A percentile compares a stretch with the other conserved stretches of the same genome.
These are phyloP conservation scores for Frieseomelitta varia DNA, from an alignment of 1,140 invertebrate species.

Conservation along the genomic window DNA sequence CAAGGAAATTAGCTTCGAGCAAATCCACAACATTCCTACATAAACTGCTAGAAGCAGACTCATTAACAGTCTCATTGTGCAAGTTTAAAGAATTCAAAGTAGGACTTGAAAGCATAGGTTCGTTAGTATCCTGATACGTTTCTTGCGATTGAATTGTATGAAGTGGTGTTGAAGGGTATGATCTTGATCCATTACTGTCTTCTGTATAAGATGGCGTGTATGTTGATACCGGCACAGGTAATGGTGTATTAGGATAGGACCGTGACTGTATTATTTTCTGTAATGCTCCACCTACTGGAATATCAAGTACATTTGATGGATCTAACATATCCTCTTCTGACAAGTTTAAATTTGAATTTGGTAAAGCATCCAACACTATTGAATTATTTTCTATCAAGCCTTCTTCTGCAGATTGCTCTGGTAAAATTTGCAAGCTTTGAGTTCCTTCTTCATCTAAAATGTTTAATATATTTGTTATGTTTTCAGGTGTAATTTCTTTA, in stretches of 20 bases:
- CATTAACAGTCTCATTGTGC: conserved; percentile 58
- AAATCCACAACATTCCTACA: conserved; percentile 77
- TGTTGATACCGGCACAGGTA: conserved; percentile 70
- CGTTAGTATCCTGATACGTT: conserved; percentile 74
- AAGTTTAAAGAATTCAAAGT: conserved; percentile 78
- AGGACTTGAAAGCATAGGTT: conserved; percentile 80
- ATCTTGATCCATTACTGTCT: conserved; percentile 77
- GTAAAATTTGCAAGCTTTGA: conserved; percentile 69
- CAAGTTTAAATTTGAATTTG: conserved; percentile 68
- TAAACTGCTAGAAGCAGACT: conserved; percentile 52
- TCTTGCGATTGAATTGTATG: conserved; percentile 72
- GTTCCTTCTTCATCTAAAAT: conserved; percentile 75
- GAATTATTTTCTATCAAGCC: conserved; percentile 63
- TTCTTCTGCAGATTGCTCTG: conserved; percentile 67
- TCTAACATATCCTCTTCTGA: conserved; percentile 65
- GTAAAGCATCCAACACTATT: conserved; percentile 67
- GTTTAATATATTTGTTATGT: conserved; percentile 78
- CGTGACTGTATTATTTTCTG: conserved; percentile 77
- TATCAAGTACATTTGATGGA: conserved; percentile 63
- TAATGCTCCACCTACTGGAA: conserved; percentile 51
- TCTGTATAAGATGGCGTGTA: conserved; percentile 69
- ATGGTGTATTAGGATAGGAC: conserved; percentile 81
- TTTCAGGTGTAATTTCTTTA: conserved; percentile 79
- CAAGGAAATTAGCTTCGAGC: conserved; percentile 75
- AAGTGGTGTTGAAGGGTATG: conserved; percentile 79